A percentile compares a stretch with the other conserved stretches of the same genome.
Evolutionary conservation across 2,888 invertebrate genomes (phyloP).

Genomic region (Matsumyia berberina): DNA sequence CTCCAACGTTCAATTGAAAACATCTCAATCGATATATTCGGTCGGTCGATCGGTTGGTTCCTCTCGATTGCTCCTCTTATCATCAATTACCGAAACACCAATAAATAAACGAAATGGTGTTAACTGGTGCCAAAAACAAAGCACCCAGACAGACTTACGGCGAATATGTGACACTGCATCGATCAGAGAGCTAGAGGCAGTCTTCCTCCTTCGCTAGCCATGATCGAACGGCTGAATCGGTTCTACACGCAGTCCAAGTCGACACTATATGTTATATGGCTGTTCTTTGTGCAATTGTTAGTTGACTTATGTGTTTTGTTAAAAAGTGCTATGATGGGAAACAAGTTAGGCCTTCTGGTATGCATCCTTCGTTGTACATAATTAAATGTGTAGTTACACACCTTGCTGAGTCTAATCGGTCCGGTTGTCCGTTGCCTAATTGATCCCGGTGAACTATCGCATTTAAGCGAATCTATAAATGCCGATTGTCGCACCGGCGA

Average conservation of each 20-base stretch:
- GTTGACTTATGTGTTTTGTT: constrained; percentile 48
- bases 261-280: constrained; percentile 47
- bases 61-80: constrained; percentile 22
- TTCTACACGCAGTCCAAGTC: constrained; percentile 66
- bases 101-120: constrained; percentile 35
- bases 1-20: constrained; percentile 33
- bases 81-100: constrained; percentile 20
- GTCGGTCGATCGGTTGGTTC: not conserved
- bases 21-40: constrained; percentile 31
- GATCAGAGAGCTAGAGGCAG: constrained; percentile 25
- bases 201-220: constrained; percentile 64
- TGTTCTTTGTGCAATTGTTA: constrained; percentile 58
- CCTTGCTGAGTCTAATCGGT: constrained; percentile 30
- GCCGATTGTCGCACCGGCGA: constrained; percentile 23
- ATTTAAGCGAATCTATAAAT: constrained; percentile 47
- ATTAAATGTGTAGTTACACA: constrained; percentile 10
- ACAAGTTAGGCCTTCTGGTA: constrained; percentile 61
- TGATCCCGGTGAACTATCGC: constrained; percentile 62
- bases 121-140: constrained; percentile 39
- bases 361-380: constrained; percentile 11
- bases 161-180: constrained; percentile 56
- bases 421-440: constrained; percentile 40
- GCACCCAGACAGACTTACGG: constrained; percentile 38
- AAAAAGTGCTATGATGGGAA: constrained; percentile 65
- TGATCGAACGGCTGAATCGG: constrained; percentile 73